Evolutionary conservation across 2,888 invertebrate species (phyloP).

Genomic region (Leptogaster cylindrica): DNA sequence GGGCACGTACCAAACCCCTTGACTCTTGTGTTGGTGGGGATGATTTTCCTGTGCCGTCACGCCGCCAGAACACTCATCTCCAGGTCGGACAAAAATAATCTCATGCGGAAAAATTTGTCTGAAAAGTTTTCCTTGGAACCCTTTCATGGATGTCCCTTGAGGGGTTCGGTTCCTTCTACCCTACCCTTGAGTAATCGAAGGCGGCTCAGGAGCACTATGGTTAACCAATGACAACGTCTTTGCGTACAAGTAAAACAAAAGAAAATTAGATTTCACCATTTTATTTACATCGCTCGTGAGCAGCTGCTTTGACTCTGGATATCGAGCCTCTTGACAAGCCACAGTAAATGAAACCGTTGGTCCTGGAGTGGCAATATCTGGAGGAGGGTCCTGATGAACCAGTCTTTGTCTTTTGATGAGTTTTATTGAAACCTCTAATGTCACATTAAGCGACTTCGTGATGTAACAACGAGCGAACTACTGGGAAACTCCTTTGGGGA

Average conservation of each 20-base stretch:
- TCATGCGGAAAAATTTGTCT: conserved; percentile 23
- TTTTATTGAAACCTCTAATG: conserved; percentile 33
- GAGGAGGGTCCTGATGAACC: background rate
- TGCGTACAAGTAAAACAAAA: conserved; percentile 16
- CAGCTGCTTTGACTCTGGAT: background rate
- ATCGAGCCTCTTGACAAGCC: conserved; percentile 1
- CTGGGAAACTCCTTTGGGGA: background rate
- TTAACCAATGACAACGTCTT: background rate
- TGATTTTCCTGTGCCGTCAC: background rate
- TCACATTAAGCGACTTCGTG: conserved; percentile 14
- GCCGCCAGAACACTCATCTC: conserved; percentile 15
- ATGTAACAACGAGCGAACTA: background rate
- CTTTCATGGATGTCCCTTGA: no score
- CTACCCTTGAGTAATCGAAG: conserved; percentile 5
- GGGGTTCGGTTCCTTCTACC: background rate
- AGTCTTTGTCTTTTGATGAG: conserved; percentile 21
- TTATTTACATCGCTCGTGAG: conserved; percentile 35
- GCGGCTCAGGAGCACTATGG: background rate
- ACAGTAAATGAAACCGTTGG: conserved; percentile 8
- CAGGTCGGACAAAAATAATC: conserved; percentile 22
- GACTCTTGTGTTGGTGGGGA: conserved; percentile 3
- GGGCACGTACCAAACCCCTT: conserved; percentile 22
- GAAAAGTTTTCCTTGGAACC: conserved; percentile 24
- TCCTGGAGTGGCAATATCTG: conserved; percentile 1
- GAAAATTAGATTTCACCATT: conserved; percentile 39